These are phyloP conservation scores for Colostygia pectinataria DNA, from an alignment of 2,888 invertebrate species.

Conservation along the genomic window DNA sequence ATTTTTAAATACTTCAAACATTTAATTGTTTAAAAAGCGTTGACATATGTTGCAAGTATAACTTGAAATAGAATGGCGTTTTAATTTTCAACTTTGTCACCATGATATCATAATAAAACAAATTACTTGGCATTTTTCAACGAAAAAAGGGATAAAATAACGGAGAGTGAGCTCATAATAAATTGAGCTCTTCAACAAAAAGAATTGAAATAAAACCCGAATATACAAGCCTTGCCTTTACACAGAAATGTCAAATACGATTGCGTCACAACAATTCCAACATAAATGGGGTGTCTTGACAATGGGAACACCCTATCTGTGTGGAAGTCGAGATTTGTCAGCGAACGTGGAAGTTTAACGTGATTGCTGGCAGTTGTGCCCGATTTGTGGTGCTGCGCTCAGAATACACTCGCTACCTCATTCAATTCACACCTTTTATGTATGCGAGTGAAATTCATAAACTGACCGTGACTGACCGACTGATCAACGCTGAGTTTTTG, in stretches of 20 bases:
- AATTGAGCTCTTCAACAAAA: constrained; percentile 17
- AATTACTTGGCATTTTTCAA: constrained; percentile 4
- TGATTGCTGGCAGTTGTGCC: constrained; percentile 7
- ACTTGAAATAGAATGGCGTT: too few relatives aligned
- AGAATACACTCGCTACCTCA: background rate
- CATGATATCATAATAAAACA: background rate
- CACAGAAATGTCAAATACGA: constrained; percentile 23
- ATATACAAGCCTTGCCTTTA: constrained; percentile 15
- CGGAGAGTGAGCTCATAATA: constrained; percentile 14
- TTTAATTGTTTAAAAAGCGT: too few relatives aligned
- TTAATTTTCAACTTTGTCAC: background rate
- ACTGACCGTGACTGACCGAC: too few relatives aligned
- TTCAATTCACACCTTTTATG: too few relatives aligned
- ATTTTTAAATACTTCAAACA: too few relatives aligned
- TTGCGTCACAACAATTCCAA: constrained; percentile 24
- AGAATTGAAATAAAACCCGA: constrained; percentile 24
- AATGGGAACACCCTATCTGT: constrained; percentile 16
- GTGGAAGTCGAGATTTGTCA: constrained; percentile 23
- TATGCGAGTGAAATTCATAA: too few relatives aligned
- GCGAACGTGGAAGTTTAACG: constrained; percentile 26
- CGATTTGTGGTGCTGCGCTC: constrained; percentile 1
- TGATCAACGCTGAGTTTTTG: too few relatives aligned
- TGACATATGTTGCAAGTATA: too few relatives aligned
- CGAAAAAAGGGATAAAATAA: constrained; percentile 5
- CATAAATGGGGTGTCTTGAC: constrained; percentile 17